Base-by-base conservation (phyloP, 2,888 invertebrate species). In the Hipparchia semele region DNA sequence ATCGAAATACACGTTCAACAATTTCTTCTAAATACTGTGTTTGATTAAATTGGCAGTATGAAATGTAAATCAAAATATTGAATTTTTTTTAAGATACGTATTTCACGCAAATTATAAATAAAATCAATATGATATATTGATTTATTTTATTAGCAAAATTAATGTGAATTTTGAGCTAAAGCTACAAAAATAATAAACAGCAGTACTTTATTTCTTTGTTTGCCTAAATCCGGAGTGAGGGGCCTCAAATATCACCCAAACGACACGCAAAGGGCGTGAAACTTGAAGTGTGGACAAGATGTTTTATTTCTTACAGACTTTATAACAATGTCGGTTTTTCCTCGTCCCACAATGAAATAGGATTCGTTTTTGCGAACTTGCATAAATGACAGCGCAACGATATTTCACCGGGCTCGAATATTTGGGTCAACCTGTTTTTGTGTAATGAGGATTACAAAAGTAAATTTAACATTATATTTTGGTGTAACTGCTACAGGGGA, bases 361-460 rank as follows among this genome's bases (percentile, higher is more conserved):
- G 87, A 88, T 90, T 91, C 87, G 89, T 90, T 91, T 92, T 91
- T 90, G 90, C 88, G 85, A 91, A 90, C 88, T 92, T 90, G 91
- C 91, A 91, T 88, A 91, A 91, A 92, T 88, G 90, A 89, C 88
- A 86, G 83, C 87, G 86, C 87, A 87, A 87, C 90, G 87, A 91
- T 93, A 90, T 92, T 91, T 91, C 86, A 91, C 88, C 85, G 83
- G 86, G 86, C 83, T 84, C 85, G 88, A 88, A 90, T 90, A 93
- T 93, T 94, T 89, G 90, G 93, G 93, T 92, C 92, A 92, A 91
- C 90, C 89, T 92, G 92, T 90, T 92, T 92, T 93, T 93, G 90
- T 89, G 87, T 91, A 91, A 91, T 90, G 84, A 86, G 88, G 87
- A 91, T 91, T 89, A 90, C 89, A 90, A 88, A 90, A 91, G 91